Evolutionary conservation across 2,113 vertebrate species (phyloP).

Genomic region (Myiopsitta monachus): DNA sequence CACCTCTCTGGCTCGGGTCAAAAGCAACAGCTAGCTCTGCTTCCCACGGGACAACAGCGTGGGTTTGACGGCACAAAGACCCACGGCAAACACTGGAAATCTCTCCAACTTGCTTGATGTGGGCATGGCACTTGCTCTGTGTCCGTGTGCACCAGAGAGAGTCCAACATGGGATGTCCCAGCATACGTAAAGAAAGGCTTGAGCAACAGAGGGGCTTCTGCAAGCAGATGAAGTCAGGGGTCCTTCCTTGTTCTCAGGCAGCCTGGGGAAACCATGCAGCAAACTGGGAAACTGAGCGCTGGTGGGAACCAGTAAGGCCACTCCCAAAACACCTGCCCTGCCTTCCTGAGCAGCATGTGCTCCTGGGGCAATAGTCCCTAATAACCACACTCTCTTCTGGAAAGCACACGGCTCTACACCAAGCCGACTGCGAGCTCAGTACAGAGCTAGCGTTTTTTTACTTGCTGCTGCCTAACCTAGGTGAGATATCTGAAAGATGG

Average conservation of each 20-base stretch:
- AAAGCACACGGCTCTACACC: neutral
- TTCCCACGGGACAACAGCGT: neutral
- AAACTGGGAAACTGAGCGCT: neutral
- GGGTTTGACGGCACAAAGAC: neutral
- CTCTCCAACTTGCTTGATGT: neutral
- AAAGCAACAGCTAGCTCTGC: too few species aligned
- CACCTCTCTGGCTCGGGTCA: neutral
- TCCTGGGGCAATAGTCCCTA: neutral
- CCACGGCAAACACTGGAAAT: neutral
- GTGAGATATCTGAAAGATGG: neutral
- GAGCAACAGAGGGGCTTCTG: neutral
- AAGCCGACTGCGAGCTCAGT: neutral
- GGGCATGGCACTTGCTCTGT: accelerated
- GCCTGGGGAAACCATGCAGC: accelerated
- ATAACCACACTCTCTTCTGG: neutral
- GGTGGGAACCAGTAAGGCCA: neutral
- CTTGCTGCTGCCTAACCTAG: neutral
- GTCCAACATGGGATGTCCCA: neutral
- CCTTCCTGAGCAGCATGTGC: neutral
- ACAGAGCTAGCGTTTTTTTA: neutral
- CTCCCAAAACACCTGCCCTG: neutral
- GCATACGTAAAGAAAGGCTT: neutral
- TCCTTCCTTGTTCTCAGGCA: neutral
- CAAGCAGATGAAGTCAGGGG: accelerated
- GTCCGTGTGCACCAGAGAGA: neutral